Evolutionary conservation across 2,797 vertebrate genomes (phyloP), one percentile per base, ranked within the genome.

Genomic region (Brachyrhaphis roseni): DNA sequence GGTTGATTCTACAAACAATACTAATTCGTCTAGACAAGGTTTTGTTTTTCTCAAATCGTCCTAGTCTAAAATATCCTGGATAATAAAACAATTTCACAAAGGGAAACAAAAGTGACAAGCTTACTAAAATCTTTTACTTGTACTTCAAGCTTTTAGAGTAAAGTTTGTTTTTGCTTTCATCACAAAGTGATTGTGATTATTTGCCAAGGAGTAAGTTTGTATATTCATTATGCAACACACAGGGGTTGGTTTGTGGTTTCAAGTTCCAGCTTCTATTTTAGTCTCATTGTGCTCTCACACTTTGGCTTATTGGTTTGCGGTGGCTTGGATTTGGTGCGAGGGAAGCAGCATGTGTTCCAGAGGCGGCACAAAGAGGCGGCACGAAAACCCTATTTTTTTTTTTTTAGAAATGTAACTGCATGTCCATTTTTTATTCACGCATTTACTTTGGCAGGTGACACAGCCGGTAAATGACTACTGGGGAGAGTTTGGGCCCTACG

Each of bases 401-500:
- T 59, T n/a, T 59, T 49, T 8, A 6, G 5, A 31, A 31, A 57
- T 79, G n/a, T 84, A 18, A 43, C 43, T 78, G 28, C 46, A 76
- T 75, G 53, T 68, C 12, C 2, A 8, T 45, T 70, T 66, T 43
- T 47, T 73, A 74, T 80, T 78, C 75, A 45, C 46, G 53, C 16
- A 59, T 73, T 81, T 13, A 49, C 76, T 77, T 84, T 72, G 79
- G 53, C 53, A 95, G 92, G 31, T 90, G n/a, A 84, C 81, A 23
- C 82, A 43, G 43, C 91, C 95, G 0, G 80, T 62, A 55, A 78
- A 90, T 59, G 97, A 96, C 84, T 91, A 91, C 89, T 99, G 97
- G 97, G 97, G 95, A 1, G 93, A 93, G 84, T 98, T 97, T 94
- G 95, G 97, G 39, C 90, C 95, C 39, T 98, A 96, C 91, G 94